Conservation (phyloP, 2,888 invertebrate genomes). For the Hylaea fasciaria region DNA sequence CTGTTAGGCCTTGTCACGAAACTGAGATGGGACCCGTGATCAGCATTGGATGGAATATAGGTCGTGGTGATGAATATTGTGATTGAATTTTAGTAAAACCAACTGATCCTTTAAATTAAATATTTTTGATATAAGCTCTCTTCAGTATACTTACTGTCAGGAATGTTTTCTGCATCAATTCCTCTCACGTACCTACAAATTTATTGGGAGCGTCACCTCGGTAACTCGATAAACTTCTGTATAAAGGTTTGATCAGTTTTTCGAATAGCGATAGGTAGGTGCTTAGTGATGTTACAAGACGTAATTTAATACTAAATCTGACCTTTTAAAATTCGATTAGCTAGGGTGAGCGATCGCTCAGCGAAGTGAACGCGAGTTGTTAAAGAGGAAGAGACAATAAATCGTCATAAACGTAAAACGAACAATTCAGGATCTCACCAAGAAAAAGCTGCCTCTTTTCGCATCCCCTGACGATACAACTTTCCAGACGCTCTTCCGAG, state of each 20-base stretch:
- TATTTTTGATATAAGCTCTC: too few species aligned
- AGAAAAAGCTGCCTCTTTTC: background rate
- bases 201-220: slow-evolving; percentile 33
- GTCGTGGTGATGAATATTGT: too few species aligned
- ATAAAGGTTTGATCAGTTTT: slow-evolving; percentile 28
- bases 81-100: too few species aligned
- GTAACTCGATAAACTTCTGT: slow-evolving; percentile 30
- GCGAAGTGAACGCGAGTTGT: too few species aligned
- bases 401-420: too few species aligned
- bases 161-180: slow-evolving; percentile 19
- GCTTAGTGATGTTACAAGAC: background rate
- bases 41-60: too few species aligned
- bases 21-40: too few species aligned
- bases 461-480: background rate
- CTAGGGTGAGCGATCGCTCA: background rate
- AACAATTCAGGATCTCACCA: too few species aligned
- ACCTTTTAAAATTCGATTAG: background rate
- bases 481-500: background rate
- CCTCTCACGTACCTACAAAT: slow-evolving; percentile 33
- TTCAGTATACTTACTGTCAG: background rate
- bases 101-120: too few species aligned
- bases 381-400: too few species aligned
- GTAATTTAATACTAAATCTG: background rate
- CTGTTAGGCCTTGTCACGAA: too few species aligned
- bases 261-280: background rate